Conservation (phyloP, 2,113 vertebrate genomes). For the Laticauda laticaudata region DNA sequence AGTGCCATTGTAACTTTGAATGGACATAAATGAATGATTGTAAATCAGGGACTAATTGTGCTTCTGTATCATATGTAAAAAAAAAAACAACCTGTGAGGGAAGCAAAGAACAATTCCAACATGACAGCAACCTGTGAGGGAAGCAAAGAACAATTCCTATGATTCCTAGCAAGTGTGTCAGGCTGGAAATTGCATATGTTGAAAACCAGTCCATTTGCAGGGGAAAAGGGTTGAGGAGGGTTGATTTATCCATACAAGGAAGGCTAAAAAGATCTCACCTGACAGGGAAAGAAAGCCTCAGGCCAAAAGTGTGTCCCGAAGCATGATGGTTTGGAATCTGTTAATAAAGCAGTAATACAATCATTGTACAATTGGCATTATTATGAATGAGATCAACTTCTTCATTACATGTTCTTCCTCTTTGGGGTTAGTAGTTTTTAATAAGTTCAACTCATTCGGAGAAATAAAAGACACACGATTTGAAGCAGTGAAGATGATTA, state of each 20-base stretch:
- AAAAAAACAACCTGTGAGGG: background rate
- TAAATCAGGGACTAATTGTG: background rate
- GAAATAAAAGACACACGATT: background rate
- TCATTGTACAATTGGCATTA: background rate
- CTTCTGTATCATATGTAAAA: background rate
- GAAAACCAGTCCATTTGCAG: background rate
- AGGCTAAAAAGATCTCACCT: slow-evolving; percentile 5
- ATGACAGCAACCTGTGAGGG: background rate
- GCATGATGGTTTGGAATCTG: slow-evolving; percentile 1
- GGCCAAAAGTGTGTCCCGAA: slow-evolving; percentile 8
- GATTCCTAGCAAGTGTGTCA: background rate
- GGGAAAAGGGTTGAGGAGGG: background rate
- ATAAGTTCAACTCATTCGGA: slow-evolving; percentile 17
- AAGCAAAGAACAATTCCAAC: background rate
- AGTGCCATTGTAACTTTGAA: background rate
- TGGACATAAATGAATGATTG: background rate
- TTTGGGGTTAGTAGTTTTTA: slow-evolving; percentile 7
- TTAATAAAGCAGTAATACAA: slow-evolving; percentile 18
- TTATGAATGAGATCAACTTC: slow-evolving; percentile 15
- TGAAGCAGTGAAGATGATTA: slow-evolving; percentile 5
- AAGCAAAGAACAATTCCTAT: background rate
- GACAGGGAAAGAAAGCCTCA: slow-evolving; percentile 2
- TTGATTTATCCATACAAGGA: background rate
- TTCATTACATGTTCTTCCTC: background rate
- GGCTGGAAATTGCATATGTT: background rate